Base-by-base conservation (phyloP, 1,140 invertebrate genomes). In the Heliconius congener region DNA sequence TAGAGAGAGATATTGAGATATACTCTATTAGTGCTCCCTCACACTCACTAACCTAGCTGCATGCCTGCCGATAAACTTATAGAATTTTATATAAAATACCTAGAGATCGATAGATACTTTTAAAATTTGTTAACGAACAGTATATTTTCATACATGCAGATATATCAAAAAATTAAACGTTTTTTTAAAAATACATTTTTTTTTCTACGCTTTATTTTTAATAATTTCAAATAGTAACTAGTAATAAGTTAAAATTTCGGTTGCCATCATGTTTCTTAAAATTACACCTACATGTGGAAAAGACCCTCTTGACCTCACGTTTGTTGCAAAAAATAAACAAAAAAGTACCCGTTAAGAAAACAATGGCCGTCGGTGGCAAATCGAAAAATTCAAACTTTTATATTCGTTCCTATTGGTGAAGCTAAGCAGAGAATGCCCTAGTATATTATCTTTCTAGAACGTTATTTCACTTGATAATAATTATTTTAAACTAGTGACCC, bases 321-420 rank as follows among this genome's bases (percentile, higher is more conserved):
- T 27, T 66, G n/a, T 30, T 27, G 11, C 13, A 72, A 72, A 72
- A 72, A 72, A 39, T 3, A 42, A 72, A 72, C 8, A 27, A 66
- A 27, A 66, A 66, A 66, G 18, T 8, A 42, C 37, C 34, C 34
- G 39, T 72, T 72, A n/a, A 37, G 34, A n/a, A 42, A 39, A 72
- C 71, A 72, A 72, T 72, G 71, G 71, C 71, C 9, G 71, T 23
- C n/a, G 71, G 71, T 16, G 39, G 34, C 71, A 72, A 72, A 42
- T 72, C 37, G 16, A 37, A 72, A 39, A 72, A 11, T 27, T n/a
- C 71, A 72, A 37, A 23, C 19, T 34, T 42, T 72, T 72, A 72
- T 34, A 19, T 42, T 19, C 71, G 37, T 39, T 19, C 11, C 37
- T 46, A 72, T 72, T 72, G 71, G 37, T 1, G 2, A 30, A 13